phyloP scores from a whole-genome alignment of 2,113 vertebrate genomes.

The Paramormyrops kingsleyae region DNA sequence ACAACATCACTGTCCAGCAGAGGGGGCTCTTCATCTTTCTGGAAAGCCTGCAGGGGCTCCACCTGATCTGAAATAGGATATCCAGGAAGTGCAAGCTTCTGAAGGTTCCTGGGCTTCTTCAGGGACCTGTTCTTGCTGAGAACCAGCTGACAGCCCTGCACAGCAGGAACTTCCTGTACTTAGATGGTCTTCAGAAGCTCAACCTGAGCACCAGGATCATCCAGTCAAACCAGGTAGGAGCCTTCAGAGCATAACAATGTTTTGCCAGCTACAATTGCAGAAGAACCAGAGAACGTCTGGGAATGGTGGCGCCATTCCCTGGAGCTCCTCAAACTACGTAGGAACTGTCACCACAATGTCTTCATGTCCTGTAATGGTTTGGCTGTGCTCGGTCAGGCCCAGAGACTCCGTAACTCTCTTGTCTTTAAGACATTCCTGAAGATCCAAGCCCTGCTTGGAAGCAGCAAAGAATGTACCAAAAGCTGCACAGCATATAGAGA shows the following conservation, averaged over 20 bases:
- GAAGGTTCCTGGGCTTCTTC: conserved; percentile 29
- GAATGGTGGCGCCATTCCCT: conserved; percentile 33
- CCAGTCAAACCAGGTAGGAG: conserved; percentile 39
- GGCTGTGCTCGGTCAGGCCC: conserved; percentile 35
- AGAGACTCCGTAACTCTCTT: conserved; percentile 37
- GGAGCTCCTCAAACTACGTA: conserved; percentile 43
- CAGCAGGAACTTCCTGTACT: conserved; percentile 52
- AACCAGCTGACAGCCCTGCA: conserved; percentile 45
- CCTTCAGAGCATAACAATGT: conserved; percentile 58
- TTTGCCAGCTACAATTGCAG: conserved; percentile 60
- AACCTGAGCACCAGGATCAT: conserved; percentile 62
- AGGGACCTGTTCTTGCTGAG: conserved; percentile 33
- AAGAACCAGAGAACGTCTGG: conserved; percentile 54
- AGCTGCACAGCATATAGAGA: conserved; percentile 60
- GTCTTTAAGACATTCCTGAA: conserved; percentile 44
- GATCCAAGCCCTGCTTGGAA: conserved; percentile 48
- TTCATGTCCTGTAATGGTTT: conserved; percentile 41
- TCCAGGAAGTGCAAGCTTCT: conserved; percentile 32
- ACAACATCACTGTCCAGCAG: conserved; percentile 30
- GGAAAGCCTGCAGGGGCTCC: conserved; percentile 39
- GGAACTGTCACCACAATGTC: conserved; percentile 38
- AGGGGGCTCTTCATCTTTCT: conserved; percentile 35
- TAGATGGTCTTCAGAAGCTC: conserved; percentile 61
- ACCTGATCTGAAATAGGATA: conserved; percentile 42
- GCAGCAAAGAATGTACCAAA: conserved; percentile 68